phyloP scores from a whole-genome alignment of 2,113 vertebrate species.

The Todiramphus chloris region DNA sequence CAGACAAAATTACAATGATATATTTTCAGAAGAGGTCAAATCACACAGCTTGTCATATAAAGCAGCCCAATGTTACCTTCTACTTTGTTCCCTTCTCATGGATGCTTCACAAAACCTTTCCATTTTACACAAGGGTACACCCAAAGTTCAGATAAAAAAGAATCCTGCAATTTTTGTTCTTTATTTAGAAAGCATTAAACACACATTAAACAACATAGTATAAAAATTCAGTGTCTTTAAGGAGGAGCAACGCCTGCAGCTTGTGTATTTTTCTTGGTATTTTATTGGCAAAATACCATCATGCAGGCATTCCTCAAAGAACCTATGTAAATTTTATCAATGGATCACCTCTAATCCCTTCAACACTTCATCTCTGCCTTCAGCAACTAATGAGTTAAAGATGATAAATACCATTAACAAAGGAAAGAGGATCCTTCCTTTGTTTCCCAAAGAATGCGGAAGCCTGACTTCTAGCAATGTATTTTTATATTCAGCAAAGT shows the following conservation, averaged over 20 bases:
- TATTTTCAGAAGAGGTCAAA: not conserved
- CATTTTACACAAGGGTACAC: not conserved
- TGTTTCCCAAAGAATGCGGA: conserved; percentile 61
- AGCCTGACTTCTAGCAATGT: conserved; percentile 9
- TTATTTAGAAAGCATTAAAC: not conserved
- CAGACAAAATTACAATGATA: not conserved
- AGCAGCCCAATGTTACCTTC: not conserved
- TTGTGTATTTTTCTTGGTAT: not conserved
- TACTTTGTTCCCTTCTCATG: not conserved
- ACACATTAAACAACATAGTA: not conserved
- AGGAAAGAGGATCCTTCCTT: conserved; percentile 66
- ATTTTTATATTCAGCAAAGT: not conserved
- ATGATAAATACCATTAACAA: conserved; percentile 69
- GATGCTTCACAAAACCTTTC: conserved; percentile 14
- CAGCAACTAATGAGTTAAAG: conserved; percentile 69
- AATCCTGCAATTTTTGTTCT: not conserved
- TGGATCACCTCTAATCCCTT: not conserved
- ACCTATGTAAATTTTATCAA: not conserved
- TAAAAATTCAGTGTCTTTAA: not conserved
- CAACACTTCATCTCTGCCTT: not conserved
- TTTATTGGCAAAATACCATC: conserved; percentile 3
- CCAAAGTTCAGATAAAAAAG: conserved; percentile 36
- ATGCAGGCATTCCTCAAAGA: not conserved
- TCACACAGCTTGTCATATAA: not conserved
- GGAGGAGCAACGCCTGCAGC: not conserved